These are phyloP conservation scores for Bovichtus diacanthus DNA, from an alignment of 2,797 vertebrate species.

Conservation along the genomic window DNA sequence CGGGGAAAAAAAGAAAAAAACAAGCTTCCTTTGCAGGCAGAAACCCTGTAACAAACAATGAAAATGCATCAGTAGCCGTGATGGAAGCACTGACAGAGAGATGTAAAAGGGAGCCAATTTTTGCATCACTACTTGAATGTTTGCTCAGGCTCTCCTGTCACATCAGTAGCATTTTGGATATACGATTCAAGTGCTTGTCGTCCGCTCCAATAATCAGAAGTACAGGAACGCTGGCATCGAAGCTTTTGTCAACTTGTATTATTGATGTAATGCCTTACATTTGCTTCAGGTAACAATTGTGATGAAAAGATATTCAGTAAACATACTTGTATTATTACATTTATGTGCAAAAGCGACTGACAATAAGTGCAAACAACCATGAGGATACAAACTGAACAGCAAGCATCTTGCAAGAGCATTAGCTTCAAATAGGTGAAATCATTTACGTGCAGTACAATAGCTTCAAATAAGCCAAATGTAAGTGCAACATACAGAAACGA, in stretches of 20 bases:
- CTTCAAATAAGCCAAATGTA: too few relatives aligned
- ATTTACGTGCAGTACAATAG: too few relatives aligned
- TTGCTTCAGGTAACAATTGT: conserved; percentile 21
- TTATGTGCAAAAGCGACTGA: too few relatives aligned
- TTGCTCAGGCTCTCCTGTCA: conserved; percentile 22
- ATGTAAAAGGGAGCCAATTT: conserved; percentile 5
- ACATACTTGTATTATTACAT: not conserved
- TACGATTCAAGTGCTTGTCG: not conserved
- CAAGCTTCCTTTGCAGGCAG: conserved; percentile 10
- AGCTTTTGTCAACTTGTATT: conserved; percentile 8
- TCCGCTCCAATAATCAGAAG: conserved; percentile 26
- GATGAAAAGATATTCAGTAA: not conserved
- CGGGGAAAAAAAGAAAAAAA: not conserved
- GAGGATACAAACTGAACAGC: too few relatives aligned
- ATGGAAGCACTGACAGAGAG: conserved; percentile 22
- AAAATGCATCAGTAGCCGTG: conserved; percentile 40
- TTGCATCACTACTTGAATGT: conserved; percentile 23
- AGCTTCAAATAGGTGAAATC: too few relatives aligned
- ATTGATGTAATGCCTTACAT: conserved; percentile 11
- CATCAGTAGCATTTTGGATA: conserved; percentile 3
- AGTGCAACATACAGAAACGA: too few relatives aligned
- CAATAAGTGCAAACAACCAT: too few relatives aligned
- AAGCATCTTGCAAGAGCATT: too few relatives aligned
- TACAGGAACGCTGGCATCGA: conserved; percentile 19
- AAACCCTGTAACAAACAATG: conserved; percentile 36